Conservation (phyloP, 2,113 vertebrate genomes). For the Tragelaphus scriptus region DNA sequence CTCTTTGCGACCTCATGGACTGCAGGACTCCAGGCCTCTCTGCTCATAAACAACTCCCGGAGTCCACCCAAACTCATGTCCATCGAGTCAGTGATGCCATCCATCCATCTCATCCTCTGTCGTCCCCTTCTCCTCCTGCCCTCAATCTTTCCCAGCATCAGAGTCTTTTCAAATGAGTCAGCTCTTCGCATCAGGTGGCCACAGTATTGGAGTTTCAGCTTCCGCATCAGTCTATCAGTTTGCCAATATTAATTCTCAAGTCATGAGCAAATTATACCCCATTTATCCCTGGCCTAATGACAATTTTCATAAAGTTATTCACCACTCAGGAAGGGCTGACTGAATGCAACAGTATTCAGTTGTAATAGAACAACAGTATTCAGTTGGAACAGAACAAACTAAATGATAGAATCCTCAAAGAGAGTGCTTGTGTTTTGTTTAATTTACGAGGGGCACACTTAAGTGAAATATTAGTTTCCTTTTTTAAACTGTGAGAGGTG, state of each 20-base stretch:
- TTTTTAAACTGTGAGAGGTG: not conserved
- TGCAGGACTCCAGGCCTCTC: not conserved
- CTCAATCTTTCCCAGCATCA: not conserved
- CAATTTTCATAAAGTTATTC: not conserved
- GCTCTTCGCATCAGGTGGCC: not conserved
- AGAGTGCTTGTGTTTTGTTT: not conserved
- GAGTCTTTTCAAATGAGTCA: not conserved
- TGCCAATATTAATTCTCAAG: not conserved
- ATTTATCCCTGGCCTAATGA: not conserved
- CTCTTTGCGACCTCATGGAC: not conserved
- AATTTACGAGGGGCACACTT: not conserved
- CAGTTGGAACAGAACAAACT: not conserved
- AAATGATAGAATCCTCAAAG: rapidly evolving
- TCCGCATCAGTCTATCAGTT: not conserved
- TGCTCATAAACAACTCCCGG: rapidly evolving
- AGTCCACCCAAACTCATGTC: not conserved
- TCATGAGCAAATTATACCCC: not conserved
- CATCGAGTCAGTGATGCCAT: not conserved
- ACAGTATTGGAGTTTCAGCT: not conserved
- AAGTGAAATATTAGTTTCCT: not conserved
- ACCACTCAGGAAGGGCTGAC: not conserved
- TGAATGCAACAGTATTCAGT: not conserved
- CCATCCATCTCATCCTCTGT: not conserved
- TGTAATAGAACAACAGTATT: no score
- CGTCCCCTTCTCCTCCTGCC: not conserved